Base-by-base conservation (phyloP, 2,888 invertebrate genomes). In the Rhagophthalmus giganteus region DNA sequence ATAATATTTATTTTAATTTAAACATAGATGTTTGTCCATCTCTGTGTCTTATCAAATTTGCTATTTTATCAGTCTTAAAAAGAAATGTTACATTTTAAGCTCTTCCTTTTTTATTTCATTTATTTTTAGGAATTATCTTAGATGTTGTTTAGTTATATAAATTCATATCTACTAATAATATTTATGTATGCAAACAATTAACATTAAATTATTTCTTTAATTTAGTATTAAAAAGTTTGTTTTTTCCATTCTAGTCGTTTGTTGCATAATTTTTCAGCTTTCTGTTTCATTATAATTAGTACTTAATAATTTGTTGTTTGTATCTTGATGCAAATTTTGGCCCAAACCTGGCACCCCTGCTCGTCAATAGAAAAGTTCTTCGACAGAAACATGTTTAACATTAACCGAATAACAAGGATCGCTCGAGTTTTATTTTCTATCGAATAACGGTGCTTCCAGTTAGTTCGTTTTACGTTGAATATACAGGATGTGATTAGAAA, bases 161-260 rank as follows among this genome's bases (percentile, higher is more conserved):
- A 25, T 25, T 37, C 20, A 11, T 37, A 37, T 11, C 24, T 32
- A 27, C 14, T 33, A 30, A 15, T 40, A 30, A 40, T 40, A 30
- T 41, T 32, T 32, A 45, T 25, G 44, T 30, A 42, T 28, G 14
- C 27, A 11, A 9, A 5, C 35, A 2, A 13, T 47, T 35, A 37
- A 38, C 33, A 32, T 48, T 48, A 48, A 48, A 48, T 48, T 48
- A 40, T 48, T 38, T 39, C 26, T 39, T 48, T 48, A 47, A 39
- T 32, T 46, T 38, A 34, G 26, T 16, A 34, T 27, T 34, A 48
- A 24, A 30, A 10, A 8, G 9, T 30, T 40, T 40, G 10, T 24
- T 31, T 39, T 39, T 31, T 6, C 7, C 28, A 39, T 47, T 47
- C 47, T 47, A 47, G 47, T 47, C 47, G 33, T 15, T 33, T 20